Conservation (phyloP, 2,888 invertebrate genomes). For the Camponotus fellah region DNA sequence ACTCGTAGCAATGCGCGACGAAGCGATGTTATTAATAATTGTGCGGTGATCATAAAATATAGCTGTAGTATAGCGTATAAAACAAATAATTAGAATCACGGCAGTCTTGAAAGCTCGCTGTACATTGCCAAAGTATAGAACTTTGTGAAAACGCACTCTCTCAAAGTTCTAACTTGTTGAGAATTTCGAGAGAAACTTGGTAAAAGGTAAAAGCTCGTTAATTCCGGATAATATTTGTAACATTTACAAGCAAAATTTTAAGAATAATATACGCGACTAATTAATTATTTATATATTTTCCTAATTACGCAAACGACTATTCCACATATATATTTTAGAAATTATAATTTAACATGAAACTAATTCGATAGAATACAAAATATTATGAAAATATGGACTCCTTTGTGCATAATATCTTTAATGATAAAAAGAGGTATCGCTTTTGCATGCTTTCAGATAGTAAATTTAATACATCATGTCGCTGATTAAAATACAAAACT, state of each 20-base stretch:
- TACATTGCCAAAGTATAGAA: constrained; percentile 35
- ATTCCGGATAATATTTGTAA: constrained; percentile 7
- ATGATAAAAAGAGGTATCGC: neutral
- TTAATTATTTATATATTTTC: neutral
- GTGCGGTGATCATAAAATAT: constrained; percentile 21
- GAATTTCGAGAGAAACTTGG: constrained; percentile 39
- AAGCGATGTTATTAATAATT: constrained; percentile 10
- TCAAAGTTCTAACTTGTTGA: constrained; percentile 29
- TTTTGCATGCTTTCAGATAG: neutral
- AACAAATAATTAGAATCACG: constrained; percentile 43
- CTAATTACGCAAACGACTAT: neutral
- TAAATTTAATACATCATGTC: neutral
- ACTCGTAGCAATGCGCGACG: neutral
- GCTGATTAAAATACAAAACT: neutral
- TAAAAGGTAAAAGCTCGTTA: constrained; percentile 41
- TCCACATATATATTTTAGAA: neutral
- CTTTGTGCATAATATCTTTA: neutral
- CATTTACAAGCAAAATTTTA: constrained; percentile 24
- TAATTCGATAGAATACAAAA: neutral
- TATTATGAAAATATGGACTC: neutral
- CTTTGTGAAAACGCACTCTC: constrained; percentile 24
- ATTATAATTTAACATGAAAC: neutral
- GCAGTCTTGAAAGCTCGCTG: constrained; percentile 18
- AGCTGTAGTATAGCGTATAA: neutral
- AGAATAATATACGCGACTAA: constrained; percentile 22